Base-by-base conservation (phyloP, 2,113 vertebrate species). In the Mormyrus lacerda region DNA sequence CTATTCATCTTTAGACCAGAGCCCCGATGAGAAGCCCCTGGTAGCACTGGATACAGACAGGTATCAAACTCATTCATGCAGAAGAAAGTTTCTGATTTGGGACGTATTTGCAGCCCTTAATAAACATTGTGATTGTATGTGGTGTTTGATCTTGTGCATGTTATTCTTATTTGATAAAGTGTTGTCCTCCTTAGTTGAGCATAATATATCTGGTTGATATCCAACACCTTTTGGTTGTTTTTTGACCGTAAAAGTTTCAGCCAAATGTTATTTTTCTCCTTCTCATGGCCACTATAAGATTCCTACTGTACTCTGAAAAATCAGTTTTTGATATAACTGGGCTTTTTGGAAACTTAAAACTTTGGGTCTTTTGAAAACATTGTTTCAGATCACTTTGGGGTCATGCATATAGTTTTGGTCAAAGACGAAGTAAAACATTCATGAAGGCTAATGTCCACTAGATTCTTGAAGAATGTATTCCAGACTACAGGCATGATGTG, bases 11-110 rank as follows among this genome's bases (percentile, higher is more conserved):
- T 96, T 99, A 96, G 98, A 99, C 92, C 98, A 99, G 96, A 99
- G 98, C 91, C 98, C 98, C 3, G 98, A 99, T 91, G 98, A 99
- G 93, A 99, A 99, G 93, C 98, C 98, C 1, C 93, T 99, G 94
- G 98, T 99, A 93, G 98, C 98, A 90, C 95, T 99, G 94, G 98
- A 99, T 94, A 99, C 98, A 19, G 98, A 99, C 97, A 99, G 98
- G 98, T 99, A 91, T 35, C 84, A 17, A 31, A 84, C 6, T 58
- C 47, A 39, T 27, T 24, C 44, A 88, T 17, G 4, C 73, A 19
- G 35, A 79, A 79, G 15, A 79, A 42, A 42, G 15, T 39, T 79
- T 79, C 27, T 42, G 19, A 79, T 17, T 39, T 79, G 13, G 31
- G 17, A 42, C 0, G 17, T 19, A 42, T 19, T 1, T 13, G 50